Conservation (phyloP, 2,888 invertebrate species). For the Scaeva pyrastri region DNA sequence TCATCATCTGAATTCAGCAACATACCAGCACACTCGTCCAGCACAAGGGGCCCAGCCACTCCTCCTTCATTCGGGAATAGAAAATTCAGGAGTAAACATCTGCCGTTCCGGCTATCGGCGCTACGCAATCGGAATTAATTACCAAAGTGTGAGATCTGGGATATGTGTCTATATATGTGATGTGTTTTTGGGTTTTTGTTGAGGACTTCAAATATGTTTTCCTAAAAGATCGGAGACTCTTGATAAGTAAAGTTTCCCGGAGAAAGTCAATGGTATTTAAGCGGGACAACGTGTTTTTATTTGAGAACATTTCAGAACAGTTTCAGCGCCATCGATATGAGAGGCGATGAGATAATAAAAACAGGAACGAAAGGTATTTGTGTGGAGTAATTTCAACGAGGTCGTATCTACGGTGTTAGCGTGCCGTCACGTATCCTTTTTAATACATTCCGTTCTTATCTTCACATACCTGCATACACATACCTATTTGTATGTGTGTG, state of each 20-base stretch:
- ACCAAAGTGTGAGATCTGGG: constrained; percentile 67
- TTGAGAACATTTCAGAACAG: not conserved
- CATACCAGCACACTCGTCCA: not conserved
- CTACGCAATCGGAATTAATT: constrained; percentile 75
- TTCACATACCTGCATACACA: not conserved
- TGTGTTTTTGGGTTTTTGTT: constrained; percentile 25
- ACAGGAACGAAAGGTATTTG: constrained; percentile 3
- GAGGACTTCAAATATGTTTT: not conserved
- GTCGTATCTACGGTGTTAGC: constrained; percentile 5
- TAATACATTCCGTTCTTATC: no score
- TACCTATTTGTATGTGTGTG: not conserved
- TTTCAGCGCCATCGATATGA: constrained; percentile 34
- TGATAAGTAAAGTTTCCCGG: constrained; percentile 53
- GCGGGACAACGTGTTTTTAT: constrained; percentile 45
- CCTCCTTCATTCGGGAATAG: not conserved
- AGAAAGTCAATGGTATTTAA: not conserved
- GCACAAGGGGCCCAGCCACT: constrained; percentile 15
- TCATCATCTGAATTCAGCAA: constrained; percentile 18
- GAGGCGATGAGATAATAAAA: constrained; percentile 20
- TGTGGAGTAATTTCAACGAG: constrained; percentile 44
- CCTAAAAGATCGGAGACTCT: constrained; percentile 43
- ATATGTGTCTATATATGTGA: no score
- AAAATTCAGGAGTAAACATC: constrained; percentile 48
- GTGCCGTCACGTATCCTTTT: constrained; percentile 53
- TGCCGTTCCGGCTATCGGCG: constrained; percentile 61